Evolutionary conservation across 1,140 invertebrate species (phyloP).

Genomic region (Cataglyphis hispanica): DNA sequence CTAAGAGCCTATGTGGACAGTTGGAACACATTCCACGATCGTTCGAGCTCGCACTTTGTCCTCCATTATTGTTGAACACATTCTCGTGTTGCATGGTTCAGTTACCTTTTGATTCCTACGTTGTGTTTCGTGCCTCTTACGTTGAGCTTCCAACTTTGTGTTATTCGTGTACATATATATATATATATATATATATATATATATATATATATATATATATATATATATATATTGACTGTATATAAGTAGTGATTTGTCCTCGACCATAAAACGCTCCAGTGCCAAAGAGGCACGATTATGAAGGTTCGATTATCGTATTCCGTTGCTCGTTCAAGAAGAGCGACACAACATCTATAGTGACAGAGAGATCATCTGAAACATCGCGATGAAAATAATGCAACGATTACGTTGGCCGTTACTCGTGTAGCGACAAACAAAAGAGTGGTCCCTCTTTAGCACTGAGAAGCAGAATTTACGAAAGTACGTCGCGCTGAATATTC

Average conservation of each 20-base stretch:
- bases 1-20: constrained; percentile 36
- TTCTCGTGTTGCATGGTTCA: constrained; percentile 87
- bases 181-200: constrained; percentile 63
- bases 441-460: constrained; percentile 70
- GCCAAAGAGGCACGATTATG: constrained; percentile 62
- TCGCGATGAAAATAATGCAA: neutral
- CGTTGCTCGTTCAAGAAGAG: neutral
- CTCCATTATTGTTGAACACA: constrained; percentile 71
- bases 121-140: constrained; percentile 86
- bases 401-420: constrained; percentile 29
- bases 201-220: constrained; percentile 12
- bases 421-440: neutral
- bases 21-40: constrained; percentile 49
- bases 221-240: constrained; percentile 41
- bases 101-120: constrained; percentile 85
- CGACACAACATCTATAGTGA: constrained; percentile 1
- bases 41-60: constrained; percentile 61
- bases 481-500: constrained; percentile 51
- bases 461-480: constrained; percentile 62
- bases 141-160: constrained; percentile 83
- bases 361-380: constrained; percentile 10
- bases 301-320: constrained; percentile 16
- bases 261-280: constrained; percentile 57
- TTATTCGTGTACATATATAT: constrained; percentile 73
- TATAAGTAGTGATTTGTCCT: constrained; percentile 54